A percentile compares a stretch with the other conserved stretches of the same genome.
phyloP scores from a whole-genome alignment of 2,888 invertebrate species.

The Sipunculus nudus region DNA sequence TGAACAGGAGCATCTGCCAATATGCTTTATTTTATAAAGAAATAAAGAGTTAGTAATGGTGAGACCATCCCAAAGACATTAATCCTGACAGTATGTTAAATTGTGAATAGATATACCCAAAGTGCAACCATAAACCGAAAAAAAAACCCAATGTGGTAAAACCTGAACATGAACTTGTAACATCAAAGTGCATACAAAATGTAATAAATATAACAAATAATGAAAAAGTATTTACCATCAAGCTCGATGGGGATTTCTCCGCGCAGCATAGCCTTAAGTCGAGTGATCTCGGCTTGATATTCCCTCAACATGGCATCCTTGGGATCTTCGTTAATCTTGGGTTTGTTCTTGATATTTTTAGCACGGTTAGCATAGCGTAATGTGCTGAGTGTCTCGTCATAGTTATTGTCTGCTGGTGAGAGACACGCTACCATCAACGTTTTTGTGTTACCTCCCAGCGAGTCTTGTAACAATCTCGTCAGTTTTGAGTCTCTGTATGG shows the following conservation, averaged over 20 bases:
- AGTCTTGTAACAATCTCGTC: constrained; percentile 73
- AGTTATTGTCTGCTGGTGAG: constrained; percentile 83
- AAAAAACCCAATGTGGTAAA: no score
- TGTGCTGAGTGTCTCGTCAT: constrained; percentile 83
- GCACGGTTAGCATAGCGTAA: constrained; percentile 84
- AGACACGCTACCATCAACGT: constrained; percentile 89
- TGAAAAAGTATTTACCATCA: neutral
- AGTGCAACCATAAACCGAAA: no score
- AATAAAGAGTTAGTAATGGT: no score
- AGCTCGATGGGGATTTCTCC: constrained; percentile 58
- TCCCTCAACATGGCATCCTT: constrained; percentile 86
- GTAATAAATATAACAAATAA: no score
- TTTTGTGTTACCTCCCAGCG: constrained; percentile 81
- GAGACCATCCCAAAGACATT: no score
- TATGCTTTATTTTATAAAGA: no score
- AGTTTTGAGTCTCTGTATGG: constrained; percentile 88
- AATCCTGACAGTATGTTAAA: no score
- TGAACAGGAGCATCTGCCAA: no score
- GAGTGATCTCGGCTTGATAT: constrained; percentile 84
- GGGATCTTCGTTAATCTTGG: constrained; percentile 87
- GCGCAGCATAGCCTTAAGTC: constrained; percentile 71
- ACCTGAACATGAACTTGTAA: neutral
- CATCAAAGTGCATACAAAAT: no score
- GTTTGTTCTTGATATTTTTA: constrained; percentile 84
- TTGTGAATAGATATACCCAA: no score